Evolutionary conservation across 1,140 invertebrate genomes (phyloP), one percentile per base, ranked within the genome.

Genomic region (Diorhabda elongata): DNA sequence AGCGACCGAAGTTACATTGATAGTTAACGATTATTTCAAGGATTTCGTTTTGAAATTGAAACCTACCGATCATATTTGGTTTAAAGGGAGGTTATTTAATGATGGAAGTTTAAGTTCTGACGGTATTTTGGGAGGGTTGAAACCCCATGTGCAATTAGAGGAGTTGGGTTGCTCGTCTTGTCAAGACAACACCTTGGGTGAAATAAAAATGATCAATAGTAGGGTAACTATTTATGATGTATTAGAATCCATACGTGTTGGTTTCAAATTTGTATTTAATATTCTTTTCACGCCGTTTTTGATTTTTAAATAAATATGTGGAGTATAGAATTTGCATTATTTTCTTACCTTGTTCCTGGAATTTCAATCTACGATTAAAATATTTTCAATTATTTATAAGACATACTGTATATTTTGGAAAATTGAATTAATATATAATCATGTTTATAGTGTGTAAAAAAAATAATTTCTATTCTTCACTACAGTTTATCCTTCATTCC

Each of bases 231-330:
- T 83, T 57, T 72, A 86, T 69, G 86, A 83, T 41, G 75, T 89
- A 42, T 73, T 86, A 4, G 85, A 84, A 71, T 85, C 87, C 74
- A 80, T 89, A 72, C 84, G 86, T 69, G 81, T 87, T 0, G 89
- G 90, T 2, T 77, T 88, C 5, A 92, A 91, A 74, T 88, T 89
- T 81, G 84, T 92, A 67, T 79, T 92, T 5, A 92, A 92, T 82
- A 90, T 91, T 73, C 70, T 92, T 66, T 85, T 92, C 44, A 91
- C 90, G 84, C 91, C 91, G 5, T 81, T 92, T 56, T 84, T 92
- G 70, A 87, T 89, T 74, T 90, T 92, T 76, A 91, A 90, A 80
- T 91, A 81, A 26, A 26, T 26, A 26, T 26, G 26, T 26, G 26
- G 26, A 26, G 26, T 26, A 26, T 26, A 26, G 26, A 26, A 26